phyloP scores from a whole-genome alignment of 2,113 vertebrate species.

The Lucifuga dentata region DNA sequence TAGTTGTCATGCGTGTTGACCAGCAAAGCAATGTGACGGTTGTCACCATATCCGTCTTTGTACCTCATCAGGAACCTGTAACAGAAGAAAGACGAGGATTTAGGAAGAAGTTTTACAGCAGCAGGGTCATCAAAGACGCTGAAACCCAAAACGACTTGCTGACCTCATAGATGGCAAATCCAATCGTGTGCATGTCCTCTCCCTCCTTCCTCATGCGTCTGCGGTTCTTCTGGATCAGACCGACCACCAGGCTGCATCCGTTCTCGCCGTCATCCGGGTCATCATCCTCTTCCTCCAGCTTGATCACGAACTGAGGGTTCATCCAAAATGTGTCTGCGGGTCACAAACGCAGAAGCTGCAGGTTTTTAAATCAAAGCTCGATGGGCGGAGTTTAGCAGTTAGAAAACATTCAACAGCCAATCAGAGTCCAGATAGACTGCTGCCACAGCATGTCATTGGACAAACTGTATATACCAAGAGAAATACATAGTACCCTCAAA shows the following conservation, averaged over 20 bases:
- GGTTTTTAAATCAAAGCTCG: no score
- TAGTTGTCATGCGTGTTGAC: not conserved
- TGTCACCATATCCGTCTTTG: conserved; percentile 12
- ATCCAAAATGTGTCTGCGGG: conserved; percentile 90
- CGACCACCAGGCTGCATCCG: conserved; percentile 90
- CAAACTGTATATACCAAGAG: no score
- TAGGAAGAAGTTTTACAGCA: not conserved
- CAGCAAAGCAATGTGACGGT: no score
- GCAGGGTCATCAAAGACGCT: no score
- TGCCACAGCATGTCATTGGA: no score
- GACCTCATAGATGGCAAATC: conserved; percentile 93
- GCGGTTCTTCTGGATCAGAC: conserved; percentile 94
- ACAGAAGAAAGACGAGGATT: conserved; percentile 11
- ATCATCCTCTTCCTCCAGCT: conserved; percentile 90
- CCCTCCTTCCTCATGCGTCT: conserved; percentile 87
- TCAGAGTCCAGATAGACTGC: no score
- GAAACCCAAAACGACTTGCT: not conserved
- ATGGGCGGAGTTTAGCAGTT: no score
- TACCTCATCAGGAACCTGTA: conserved; percentile 87
- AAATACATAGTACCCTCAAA: no score
- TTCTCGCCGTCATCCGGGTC: conserved; percentile 86
- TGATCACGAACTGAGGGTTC: conserved; percentile 91
- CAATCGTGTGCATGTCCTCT: conserved; percentile 92
- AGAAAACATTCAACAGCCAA: no score
- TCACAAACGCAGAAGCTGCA: not conserved